phyloP scores from a whole-genome alignment of 2,888 invertebrate genomes.

The Abscondita cerata region DNA sequence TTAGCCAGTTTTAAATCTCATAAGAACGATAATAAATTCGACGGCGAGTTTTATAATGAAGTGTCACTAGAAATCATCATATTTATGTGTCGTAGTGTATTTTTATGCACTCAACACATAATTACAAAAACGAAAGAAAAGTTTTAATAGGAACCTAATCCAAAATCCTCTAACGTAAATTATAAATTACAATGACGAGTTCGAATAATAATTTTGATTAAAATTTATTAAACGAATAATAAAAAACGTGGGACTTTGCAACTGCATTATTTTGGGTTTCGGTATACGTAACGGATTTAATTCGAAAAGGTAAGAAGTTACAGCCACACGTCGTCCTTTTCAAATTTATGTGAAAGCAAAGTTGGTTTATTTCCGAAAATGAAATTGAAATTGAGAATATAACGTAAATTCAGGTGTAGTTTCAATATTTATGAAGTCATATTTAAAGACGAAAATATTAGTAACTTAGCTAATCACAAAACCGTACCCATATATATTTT shows the following conservation, averaged over 20 bases:
- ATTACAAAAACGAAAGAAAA: conserved; percentile 27
- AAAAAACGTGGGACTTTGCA: no score
- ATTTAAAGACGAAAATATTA: conserved; percentile 26
- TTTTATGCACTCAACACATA: conserved; percentile 22
- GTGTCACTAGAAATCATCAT: conserved; percentile 32
- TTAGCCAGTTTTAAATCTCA: conserved; percentile 23
- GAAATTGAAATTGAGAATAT: conserved; percentile 43
- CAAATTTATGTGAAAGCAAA: conserved; percentile 40
- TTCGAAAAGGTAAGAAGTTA: conserved; percentile 14
- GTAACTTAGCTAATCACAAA: conserved; percentile 20
- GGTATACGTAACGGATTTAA: conserved; percentile 19
- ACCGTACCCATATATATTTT: neutral
- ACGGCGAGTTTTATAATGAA: conserved; percentile 25
- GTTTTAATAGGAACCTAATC: conserved; percentile 42
- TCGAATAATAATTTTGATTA: conserved; percentile 21
- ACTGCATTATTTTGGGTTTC: no score
- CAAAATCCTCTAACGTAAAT: conserved; percentile 41
- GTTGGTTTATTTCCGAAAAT: conserved; percentile 45
- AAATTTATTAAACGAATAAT: conserved; percentile 23
- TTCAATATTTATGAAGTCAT: conserved; percentile 26
- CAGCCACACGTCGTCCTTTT: conserved; percentile 23
- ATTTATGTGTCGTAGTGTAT: conserved; percentile 26
- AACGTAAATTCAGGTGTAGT: conserved; percentile 30
- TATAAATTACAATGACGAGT: conserved; percentile 28
- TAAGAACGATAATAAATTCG: conserved; percentile 28